Percentiles rank a stretch among this genome's conserved stretches.
Evolutionary conservation across 1,140 invertebrate genomes (phyloP).

Genomic region (Lutraria rhynchaena): DNA sequence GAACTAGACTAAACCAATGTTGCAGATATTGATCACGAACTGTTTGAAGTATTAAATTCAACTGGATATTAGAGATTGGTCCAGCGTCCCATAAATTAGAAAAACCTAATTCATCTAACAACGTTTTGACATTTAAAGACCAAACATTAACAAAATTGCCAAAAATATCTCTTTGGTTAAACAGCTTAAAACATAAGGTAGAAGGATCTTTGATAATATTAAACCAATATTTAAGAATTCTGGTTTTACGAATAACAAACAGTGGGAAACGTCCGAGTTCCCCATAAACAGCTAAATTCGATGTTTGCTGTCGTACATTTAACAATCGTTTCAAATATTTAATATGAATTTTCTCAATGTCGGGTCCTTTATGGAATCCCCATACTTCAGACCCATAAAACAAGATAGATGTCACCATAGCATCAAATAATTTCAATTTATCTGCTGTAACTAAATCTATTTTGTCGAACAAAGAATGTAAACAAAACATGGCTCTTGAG

Average conservation of each 20-base stretch:
- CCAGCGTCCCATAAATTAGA: no score
- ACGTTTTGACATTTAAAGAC: no score
- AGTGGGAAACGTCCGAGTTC: constrained; percentile 3
- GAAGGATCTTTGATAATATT: constrained; percentile 20
- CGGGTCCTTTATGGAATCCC: constrained; percentile 7
- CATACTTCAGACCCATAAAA: constrained; percentile 4
- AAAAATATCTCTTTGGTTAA: no score
- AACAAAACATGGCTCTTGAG: no score
- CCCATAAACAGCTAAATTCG: not conserved
- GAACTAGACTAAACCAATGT: no score
- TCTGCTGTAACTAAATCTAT: not conserved
- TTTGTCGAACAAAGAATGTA: not conserved
- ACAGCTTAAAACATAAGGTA: no score
- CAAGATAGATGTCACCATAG: constrained; percentile 12
- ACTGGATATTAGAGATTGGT: no score
- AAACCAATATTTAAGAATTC: constrained; percentile 8
- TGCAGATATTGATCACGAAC: no score
- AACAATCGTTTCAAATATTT: constrained; percentile 4
- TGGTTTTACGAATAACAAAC: not conserved
- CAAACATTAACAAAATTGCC: no score
- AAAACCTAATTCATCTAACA: no score
- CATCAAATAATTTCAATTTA: constrained; percentile 20
- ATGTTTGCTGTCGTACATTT: constrained; percentile 6
- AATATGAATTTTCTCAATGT: constrained; percentile 12
- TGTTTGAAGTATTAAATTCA: no score